A percentile compares a stretch with the other conserved stretches of the same genome.
Conservation (phyloP, 1,140 invertebrate species). For the Drosophila guanche region DNA sequence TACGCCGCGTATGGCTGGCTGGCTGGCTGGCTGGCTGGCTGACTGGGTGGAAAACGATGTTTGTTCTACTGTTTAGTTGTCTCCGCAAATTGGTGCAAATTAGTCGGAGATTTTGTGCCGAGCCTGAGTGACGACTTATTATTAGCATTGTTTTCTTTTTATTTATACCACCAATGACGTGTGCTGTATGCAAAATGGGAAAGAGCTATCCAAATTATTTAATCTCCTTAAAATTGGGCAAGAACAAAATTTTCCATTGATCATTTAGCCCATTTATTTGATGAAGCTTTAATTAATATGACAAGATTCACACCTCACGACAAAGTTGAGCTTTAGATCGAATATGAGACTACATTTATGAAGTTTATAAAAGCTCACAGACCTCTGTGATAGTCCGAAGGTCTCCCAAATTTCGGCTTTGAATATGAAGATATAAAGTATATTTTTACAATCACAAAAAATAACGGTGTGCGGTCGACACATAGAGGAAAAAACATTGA, state of each 20-base stretch:
- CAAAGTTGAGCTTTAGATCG: background rate
- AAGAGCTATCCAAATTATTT: conserved; percentile 23
- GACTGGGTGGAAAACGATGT: conserved; percentile 52
- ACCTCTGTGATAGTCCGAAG: too few species aligned
- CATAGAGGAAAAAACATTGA: too few species aligned
- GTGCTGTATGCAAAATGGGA: conserved; percentile 1
- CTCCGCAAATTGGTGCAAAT: conserved; percentile 70
- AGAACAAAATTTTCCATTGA: conserved; percentile 26
- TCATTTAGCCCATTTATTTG: background rate
- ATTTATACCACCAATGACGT: conserved; percentile 34
- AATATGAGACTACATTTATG: background rate
- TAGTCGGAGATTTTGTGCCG: conserved; percentile 52
- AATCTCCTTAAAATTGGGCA: conserved; percentile 7
- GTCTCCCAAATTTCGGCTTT: too few species aligned
- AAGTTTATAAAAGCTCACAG: too few species aligned
- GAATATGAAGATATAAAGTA: too few species aligned
- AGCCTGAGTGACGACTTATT: conserved; percentile 39
- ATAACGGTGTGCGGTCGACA: too few species aligned
- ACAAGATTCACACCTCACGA: background rate
- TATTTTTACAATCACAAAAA: too few species aligned
- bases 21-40: too few species aligned
- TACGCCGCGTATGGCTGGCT: too few species aligned
- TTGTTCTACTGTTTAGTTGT: conserved; percentile 62
- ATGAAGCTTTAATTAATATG: background rate
- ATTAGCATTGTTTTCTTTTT: conserved; percentile 36